Evolutionary conservation across 2,888 invertebrate genomes (phyloP), one percentile per base, ranked within the genome.

Genomic region (Agonopterix arenella): DNA sequence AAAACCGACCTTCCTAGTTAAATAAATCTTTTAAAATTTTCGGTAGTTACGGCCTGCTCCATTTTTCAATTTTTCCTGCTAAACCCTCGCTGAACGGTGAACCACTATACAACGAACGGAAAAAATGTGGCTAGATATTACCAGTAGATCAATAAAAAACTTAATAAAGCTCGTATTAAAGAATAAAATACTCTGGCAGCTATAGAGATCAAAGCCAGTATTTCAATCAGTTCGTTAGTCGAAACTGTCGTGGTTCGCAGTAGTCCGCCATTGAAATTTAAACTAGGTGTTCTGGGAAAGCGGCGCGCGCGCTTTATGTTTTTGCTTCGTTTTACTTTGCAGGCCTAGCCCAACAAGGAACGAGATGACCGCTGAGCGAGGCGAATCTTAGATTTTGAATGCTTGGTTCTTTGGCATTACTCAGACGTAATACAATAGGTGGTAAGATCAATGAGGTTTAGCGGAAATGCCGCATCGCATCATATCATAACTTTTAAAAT

Each of bases 201-300:
- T 51, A 47, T 48, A 48, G 57, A 74, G 72, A 81, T 84, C 79
- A 83, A 83, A 84, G 80, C 71, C 28, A 68, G 72, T 79, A 77
- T 83, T 81, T 79, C 81, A 80, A 83, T 84, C 80, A 72, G 80
- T 84, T 85, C 75, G 82, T 85, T 81, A 83, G 80, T 73, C 77
- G 73, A 83, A 82, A 78, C 73, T 68, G 79, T 64, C 71, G 72
- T 65, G 62, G 66, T 81, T 82, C 83, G 78, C 78, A 73, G 84
- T 84, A 84, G 73, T 73, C 74, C 65, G 70, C 81, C 74, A 83
- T 86, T 84, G 86, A 88, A 86, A 86, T 85, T 84, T 80, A 82
- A 88, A 85, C 84, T 83, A 84, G 78, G 59, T 58, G 62, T 88
- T 86, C 86, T 75, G 68, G 68, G 85, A 86, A 86, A 67, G 61